Evolutionary conservation across 2,113 vertebrate genomes (phyloP).

Genomic region (Neotragus moschatus): DNA sequence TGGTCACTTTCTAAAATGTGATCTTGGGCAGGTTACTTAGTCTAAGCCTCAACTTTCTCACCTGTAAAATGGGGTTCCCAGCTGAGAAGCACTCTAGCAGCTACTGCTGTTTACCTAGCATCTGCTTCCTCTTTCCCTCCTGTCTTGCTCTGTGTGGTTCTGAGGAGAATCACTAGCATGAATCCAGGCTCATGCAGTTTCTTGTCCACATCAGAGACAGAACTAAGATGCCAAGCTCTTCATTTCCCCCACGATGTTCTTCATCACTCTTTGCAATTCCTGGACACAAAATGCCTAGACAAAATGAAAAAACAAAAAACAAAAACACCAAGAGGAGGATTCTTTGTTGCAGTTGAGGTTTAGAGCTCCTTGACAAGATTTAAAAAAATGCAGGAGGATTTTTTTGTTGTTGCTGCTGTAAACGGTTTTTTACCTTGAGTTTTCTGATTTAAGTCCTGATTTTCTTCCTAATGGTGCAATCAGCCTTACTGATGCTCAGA

Average conservation of each 20-base stretch:
- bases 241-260: not conserved
- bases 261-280: not conserved
- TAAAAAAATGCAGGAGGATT: not conserved
- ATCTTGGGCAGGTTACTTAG: not conserved
- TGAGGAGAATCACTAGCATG: not conserved
- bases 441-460: conserved; percentile 60
- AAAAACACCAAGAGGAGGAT: not conserved
- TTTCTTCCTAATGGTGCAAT: conserved; percentile 55
- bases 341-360: not conserved
- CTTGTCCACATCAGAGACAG: not conserved
- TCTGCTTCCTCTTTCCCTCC: not conserved
- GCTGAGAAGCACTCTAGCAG: not conserved
- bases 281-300: not conserved
- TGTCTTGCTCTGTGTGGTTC: not conserved
- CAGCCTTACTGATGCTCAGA: conserved; percentile 47
- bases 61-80: not conserved
- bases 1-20: not conserved
- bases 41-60: not conserved
- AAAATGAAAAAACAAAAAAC: not conserved
- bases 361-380: not conserved
- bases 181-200: not conserved
- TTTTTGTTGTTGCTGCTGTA: not conserved
- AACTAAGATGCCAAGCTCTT: not conserved
- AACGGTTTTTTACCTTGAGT: conserved; percentile 30
- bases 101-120: not conserved